Conservation (phyloP, 2,113 vertebrate species). For the Rutilus rutilus region DNA sequence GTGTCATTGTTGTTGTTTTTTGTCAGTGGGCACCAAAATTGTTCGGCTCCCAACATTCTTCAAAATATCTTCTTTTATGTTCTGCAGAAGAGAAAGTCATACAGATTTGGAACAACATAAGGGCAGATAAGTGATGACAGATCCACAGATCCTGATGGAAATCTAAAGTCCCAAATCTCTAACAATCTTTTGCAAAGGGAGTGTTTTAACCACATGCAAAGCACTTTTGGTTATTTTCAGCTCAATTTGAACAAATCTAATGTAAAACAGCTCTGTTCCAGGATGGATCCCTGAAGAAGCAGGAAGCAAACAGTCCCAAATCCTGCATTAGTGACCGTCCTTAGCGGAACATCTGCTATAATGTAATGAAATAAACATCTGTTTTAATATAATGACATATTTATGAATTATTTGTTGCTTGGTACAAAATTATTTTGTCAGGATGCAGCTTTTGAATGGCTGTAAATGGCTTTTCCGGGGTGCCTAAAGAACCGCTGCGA, state of each 20-base stretch:
- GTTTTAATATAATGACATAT: not conserved
- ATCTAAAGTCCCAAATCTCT: not conserved
- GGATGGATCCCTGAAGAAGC: not conserved
- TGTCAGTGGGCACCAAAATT: not conserved
- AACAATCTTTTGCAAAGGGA: not conserved
- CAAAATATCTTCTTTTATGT: not conserved
- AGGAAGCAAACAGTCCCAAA: slow-evolving; percentile 16
- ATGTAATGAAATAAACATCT: slow-evolving; percentile 20
- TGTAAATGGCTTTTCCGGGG: not conserved
- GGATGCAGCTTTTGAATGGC: not conserved
- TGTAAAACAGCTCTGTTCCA: not conserved
- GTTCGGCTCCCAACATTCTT: not conserved
- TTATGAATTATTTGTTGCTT: slow-evolving; percentile 11
- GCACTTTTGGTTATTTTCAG: not conserved
- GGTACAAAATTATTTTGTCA: not conserved
- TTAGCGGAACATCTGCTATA: slow-evolving; percentile 15
- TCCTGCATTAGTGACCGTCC: not conserved
- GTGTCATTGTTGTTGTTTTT: not conserved
- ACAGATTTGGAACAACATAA: too few relatives aligned
- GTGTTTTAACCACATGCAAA: not conserved
- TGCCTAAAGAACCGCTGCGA: not conserved
- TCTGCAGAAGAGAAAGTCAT: not conserved
- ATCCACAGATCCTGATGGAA: not conserved
- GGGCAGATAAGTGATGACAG: too few relatives aligned
- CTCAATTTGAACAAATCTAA: not conserved